Base-by-base conservation (phyloP, 2,797 vertebrate species). In the Gymnocypris eckloni region DNA sequence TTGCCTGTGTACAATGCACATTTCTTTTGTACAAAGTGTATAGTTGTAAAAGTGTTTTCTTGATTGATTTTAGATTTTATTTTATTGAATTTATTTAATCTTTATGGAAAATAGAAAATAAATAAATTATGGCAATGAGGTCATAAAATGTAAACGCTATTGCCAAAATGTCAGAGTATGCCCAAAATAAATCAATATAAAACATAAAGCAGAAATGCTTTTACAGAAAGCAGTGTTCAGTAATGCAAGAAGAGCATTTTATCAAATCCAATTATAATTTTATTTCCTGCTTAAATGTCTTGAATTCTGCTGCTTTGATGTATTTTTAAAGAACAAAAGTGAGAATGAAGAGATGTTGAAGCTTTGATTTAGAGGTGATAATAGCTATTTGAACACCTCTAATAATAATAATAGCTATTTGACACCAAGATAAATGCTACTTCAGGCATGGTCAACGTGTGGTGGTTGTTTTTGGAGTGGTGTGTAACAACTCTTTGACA, bases 21-120 rank as follows among this genome's bases (percentile, higher is more conserved):
- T 16, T 16, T 45, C 67, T 18, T 9, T 66, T 86, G 70, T 79
- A 84, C 86, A 84, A 87, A 85, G 0, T 81, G 91, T 91, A 88
- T 86, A 90, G 87, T 86, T 82, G 87, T 88, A 33, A 59, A 72
- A 71, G 25, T 91, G 79, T 92, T 92, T 89, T 86, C 33, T 37
- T 69, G 33, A 39, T 9, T 82, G 86, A 80, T 81, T 82, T 77
- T 56, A 82, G 61, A 90, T 90, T 86, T 45, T 87, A 91, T 87
- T 90, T 86, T 87, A 83, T 84, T 84, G 2, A 75, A 41, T 54
- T 15, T 52, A 80, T 80, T 50, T 61, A 13, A 78, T 78, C 48
- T 33, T 59, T 43, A 28, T 70, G 64, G 4, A 70, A 70, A 70
- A 20, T n/a, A 4, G 20, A 39, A 28, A 71, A 25, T 48, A 50